These are phyloP conservation scores for Cheilinus undulatus DNA, from an alignment of 2,113 vertebrate genomes.

Conservation along the genomic window DNA sequence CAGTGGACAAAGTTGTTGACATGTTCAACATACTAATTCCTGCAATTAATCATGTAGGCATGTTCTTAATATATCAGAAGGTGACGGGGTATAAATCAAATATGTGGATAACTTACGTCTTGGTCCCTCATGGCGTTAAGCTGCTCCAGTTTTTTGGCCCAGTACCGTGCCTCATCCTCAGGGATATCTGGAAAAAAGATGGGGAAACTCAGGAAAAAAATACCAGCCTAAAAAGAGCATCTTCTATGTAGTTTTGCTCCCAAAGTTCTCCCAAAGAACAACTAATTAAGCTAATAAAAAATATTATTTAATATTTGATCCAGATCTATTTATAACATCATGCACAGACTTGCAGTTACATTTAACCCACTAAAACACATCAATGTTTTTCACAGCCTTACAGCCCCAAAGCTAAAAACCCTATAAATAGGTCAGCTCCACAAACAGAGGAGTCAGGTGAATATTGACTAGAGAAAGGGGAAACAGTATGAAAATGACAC, in stretches of 20 bases:
- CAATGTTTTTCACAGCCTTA: conserved; percentile 29
- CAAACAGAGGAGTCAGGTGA: conserved; percentile 60
- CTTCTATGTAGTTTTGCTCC: background rate
- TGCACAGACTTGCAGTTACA: background rate
- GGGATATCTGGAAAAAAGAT: conserved; percentile 90
- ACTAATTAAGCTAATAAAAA: conserved; percentile 1
- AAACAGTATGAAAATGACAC: conserved; percentile 64
- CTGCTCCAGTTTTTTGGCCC: conserved; percentile 98
- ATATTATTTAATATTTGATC: conserved; percentile 22
- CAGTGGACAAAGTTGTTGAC: background rate
- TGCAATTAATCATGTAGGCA: conserved; percentile 26
- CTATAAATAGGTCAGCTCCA: conserved; percentile 60
- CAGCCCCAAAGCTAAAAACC: conserved; percentile 16
- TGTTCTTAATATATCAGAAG: conserved; percentile 36
- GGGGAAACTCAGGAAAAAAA: conserved; percentile 41
- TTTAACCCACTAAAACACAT: conserved; percentile 17
- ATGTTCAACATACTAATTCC: conserved; percentile 1
- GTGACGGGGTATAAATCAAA: conserved; percentile 40
- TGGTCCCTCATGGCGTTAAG: conserved; percentile 97
- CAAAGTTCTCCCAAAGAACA: background rate
- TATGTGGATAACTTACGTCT: conserved; percentile 86
- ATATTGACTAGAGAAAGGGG: conserved; percentile 62
- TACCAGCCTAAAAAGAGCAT: conserved; percentile 8
- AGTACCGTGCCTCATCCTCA: conserved; percentile 97
- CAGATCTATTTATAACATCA: conserved; percentile 9